Conservation (phyloP, 1,140 invertebrate species). For the Drosophila bifasciata region DNA sequence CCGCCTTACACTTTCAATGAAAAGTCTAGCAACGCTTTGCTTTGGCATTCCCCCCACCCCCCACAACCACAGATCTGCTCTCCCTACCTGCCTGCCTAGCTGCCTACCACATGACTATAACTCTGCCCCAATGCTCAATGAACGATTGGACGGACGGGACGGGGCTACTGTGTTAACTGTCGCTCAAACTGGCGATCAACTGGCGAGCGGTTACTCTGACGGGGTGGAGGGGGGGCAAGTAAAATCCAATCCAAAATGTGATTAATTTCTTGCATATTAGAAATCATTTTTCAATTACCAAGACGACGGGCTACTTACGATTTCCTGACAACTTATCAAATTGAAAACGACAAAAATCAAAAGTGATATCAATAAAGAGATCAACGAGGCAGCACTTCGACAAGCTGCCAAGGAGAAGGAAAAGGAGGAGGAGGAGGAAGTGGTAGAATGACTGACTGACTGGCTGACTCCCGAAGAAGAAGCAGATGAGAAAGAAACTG, state of each 20-base stretch:
- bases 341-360: slow-evolving; percentile 75
- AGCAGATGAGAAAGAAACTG: slow-evolving; percentile 53
- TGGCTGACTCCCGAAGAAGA: slow-evolving; percentile 1
- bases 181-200: slow-evolving; percentile 74
- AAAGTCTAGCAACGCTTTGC: no score
- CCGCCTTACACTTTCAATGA: no score
- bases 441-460: slow-evolving; percentile 4
- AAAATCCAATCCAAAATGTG: slow-evolving; percentile 82
- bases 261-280: slow-evolving; percentile 83
- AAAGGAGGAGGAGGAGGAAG: background rate
- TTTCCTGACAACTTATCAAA: slow-evolving; percentile 81
- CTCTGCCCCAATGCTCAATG: no score
- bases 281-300: slow-evolving; percentile 83
- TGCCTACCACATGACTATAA: slow-evolving; percentile 4
- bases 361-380: slow-evolving; percentile 83
- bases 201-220: slow-evolving; percentile 18
- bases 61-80: no score
- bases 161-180: slow-evolving; percentile 78
- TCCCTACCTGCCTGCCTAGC: background rate
- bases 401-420: no score
- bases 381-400: slow-evolving; percentile 41
- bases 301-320: slow-evolving; percentile 73
- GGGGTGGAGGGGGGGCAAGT: slow-evolving; percentile 13
- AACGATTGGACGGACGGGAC: slow-evolving; percentile 5
- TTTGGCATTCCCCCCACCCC: background rate